phyloP scores from a whole-genome alignment of 2,888 invertebrate species.

The Iselma pallidipennis region DNA sequence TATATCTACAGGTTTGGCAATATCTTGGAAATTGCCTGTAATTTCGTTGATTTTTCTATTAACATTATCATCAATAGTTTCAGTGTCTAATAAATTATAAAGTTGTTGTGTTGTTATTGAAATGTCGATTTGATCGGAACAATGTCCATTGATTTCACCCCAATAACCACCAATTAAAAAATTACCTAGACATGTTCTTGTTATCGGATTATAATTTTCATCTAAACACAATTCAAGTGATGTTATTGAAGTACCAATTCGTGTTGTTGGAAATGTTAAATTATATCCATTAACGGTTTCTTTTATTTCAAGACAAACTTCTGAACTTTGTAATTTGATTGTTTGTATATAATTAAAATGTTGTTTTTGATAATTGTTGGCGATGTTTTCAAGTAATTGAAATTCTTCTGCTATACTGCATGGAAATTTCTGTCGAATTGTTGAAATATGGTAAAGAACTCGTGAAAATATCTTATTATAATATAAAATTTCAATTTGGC shows the following conservation, averaged over 20 bases:
- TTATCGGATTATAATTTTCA: slow-evolving; percentile 1
- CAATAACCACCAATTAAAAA: background rate
- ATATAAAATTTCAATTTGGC: too few relatives aligned
- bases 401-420: too few relatives aligned
- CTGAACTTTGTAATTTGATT: background rate
- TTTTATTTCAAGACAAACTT: background rate
- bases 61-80: background rate
- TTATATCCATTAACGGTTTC: background rate
- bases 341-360: too few relatives aligned
- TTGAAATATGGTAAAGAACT: too few relatives aligned
- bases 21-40: background rate
- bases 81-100: background rate
- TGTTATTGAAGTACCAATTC: background rate
- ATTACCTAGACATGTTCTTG: background rate
- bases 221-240: slow-evolving; percentile 2
- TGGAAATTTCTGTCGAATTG: too few relatives aligned
- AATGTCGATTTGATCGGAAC: background rate
- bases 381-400: too few relatives aligned
- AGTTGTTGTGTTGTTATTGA: background rate
- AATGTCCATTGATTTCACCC: background rate
- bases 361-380: too few relatives aligned
- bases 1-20: background rate
- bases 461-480: too few relatives aligned
- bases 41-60: background rate
- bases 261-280: slow-evolving; percentile 3